Percentiles rank a stretch among this genome's conserved stretches.
phyloP scores from a whole-genome alignment of 2,113 vertebrate genomes.

The Ctenodactylus gundi region DNA sequence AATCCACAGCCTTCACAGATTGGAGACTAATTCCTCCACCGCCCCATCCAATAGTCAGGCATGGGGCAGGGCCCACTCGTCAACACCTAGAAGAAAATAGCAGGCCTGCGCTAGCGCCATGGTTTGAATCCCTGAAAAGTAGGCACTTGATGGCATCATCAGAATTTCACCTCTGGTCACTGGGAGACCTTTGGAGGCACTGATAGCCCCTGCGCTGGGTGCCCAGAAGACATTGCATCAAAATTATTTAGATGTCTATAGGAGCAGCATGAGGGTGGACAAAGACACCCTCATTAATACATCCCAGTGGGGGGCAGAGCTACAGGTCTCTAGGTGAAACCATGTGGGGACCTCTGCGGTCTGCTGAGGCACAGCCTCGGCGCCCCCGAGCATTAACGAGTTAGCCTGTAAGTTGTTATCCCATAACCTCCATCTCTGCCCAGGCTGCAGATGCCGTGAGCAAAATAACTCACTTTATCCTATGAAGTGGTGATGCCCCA shows the following conservation, averaged over 20 bases:
- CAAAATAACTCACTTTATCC: constrained; percentile 63
- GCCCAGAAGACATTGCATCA: neutral
- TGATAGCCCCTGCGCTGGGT: neutral
- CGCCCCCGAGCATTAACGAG: constrained; percentile 45
- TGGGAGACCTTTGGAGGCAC: neutral
- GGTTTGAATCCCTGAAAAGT: constrained; percentile 44
- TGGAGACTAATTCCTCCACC: neutral
- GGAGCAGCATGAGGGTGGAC: neutral
- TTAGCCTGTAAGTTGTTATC: constrained; percentile 68
- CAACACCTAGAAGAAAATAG: neutral
- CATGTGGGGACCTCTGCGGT: constrained; percentile 11
- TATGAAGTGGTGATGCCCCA: neutral
- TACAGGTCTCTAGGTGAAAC: constrained; percentile 18
- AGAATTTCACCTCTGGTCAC: constrained; percentile 36
- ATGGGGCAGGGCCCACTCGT: neutral
- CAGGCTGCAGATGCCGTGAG: constrained; percentile 10
- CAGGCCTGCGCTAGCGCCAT: neutral
- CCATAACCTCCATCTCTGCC: constrained; percentile 59
- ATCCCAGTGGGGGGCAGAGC: constrained; percentile 1
- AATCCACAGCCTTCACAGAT: constrained; percentile 41
- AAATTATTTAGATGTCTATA: constrained; percentile 15
- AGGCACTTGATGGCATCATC: neutral
- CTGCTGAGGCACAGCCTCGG: constrained; percentile 27
- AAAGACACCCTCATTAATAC: constrained; percentile 16
- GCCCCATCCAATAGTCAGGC: neutral